Base-by-base conservation (phyloP, 2,888 invertebrate species). In the Agrotis clavis region DNA sequence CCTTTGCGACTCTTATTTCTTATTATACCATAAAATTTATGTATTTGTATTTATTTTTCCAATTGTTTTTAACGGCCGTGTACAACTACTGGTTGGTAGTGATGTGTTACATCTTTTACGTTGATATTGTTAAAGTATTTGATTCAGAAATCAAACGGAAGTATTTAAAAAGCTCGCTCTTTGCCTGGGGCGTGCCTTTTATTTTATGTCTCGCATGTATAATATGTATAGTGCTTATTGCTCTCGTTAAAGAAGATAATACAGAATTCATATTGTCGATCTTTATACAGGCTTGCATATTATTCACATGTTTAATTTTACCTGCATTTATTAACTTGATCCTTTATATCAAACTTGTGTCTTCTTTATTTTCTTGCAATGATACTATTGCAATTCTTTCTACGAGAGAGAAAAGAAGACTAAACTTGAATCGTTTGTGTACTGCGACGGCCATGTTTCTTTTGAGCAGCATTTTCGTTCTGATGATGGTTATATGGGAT, bases 71-170 rank as follows among this genome's bases (percentile, higher is more conserved):
- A 0, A 18, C 47, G 0, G 61, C 45, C 1, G 60, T 54, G 1
- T 69, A 69, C 3, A 69, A 76, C 13, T 47, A 69, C 18, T 76
- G 77, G 78, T 56, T 77, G 2, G 47, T 77, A 4, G 62, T 77
- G 0, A 71, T 71, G 65, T 71, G 57, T 63, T 77, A 66, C 6
- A 62, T 71, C 51, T 77, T 77, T 59, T 77, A 78, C 48, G 56
- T 66, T 1, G 62, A 78, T 25, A 57, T 77, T 50, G 73, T 78
- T 6, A 71, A 78, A 77, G 62, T 77, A 1, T 79, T 77, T 9
- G 1, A 21, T 16, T n/a, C 16, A 4, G 4, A 62, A 7, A 54
- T 13, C 1, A 50, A 79, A 1, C 35, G 35, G 13, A 77, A 54
- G 14, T 56, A 67, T 47, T 25, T 72, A 4, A 56, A 21, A 7